Evolutionary conservation across 2,797 vertebrate species (phyloP), one percentile per base, ranked within the genome.

Genomic region (Nannoperca australis): DNA sequence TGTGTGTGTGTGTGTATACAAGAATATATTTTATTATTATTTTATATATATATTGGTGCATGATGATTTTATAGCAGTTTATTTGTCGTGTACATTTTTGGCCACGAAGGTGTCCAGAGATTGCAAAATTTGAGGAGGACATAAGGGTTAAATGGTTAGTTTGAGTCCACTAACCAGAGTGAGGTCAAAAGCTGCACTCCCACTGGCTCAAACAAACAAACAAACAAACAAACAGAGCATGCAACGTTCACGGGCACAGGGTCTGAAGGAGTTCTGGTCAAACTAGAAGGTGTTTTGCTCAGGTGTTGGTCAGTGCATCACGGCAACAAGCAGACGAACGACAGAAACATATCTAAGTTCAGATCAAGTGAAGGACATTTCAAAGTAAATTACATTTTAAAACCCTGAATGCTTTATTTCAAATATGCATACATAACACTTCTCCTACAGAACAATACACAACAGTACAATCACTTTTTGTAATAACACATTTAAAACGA

Each of bases 381-480:
- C 22, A 36, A 30, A 55, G 9, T 55, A 5, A 30, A 38, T 32
- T 12, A 17, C 42, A 61, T 78, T 91, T 94, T 92, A 93, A 94
- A 95, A 93, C 93, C 94, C 94, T 94, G 91, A 95, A 94, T 93
- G 85, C 90, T 96, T 96, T 96, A 96, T 95, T 96, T 90, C 93
- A 95, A 95, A 93, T 94, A 93, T 93, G 89, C 88, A 89, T 93
- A 95, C 93, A 86, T 88, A 91, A 92, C 91, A 94, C 86, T 89
- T 93, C 86, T 92, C 90, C 91, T 93, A 95, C 93, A 93, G 79
- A 90, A 93, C 89, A 83, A 90, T 92, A 95, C 93, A 90, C 83
- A 93, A 95, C 90, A 90, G 83, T 93, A 95, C 94, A 95, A 94
- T 93, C 92, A 95, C 93, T 90, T 93, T 85, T 88, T 90, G 74